A percentile compares a stretch with the other conserved stretches of the same genome.
These are phyloP conservation scores for Hylomyscus alleni DNA, from an alignment of 2,797 vertebrate species.

Conservation along the genomic window DNA sequence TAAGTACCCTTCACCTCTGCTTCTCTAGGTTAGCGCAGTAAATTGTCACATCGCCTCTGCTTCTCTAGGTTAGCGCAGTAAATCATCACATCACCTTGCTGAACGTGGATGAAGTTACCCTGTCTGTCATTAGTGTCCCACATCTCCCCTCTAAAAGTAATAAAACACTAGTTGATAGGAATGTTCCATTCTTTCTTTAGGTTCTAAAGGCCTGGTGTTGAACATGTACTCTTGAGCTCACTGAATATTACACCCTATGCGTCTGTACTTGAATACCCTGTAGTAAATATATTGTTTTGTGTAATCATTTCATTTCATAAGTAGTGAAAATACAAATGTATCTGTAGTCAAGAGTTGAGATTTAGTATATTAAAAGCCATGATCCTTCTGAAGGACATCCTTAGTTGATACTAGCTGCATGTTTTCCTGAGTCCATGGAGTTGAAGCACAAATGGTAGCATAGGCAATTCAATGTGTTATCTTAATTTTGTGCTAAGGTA, in stretches of 20 bases:
- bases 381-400: background rate
- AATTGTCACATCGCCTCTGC: background rate
- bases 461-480: accelerated
- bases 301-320: background rate
- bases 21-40: background rate
- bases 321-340: too few relatives aligned
- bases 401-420: background rate
- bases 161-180: background rate
- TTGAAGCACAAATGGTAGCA: background rate
- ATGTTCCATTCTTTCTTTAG: background rate
- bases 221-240: too few relatives aligned
- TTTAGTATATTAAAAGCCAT: background rate
- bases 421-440: background rate
- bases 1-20: background rate
- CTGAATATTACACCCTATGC: background rate
- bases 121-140: background rate
- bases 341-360: background rate
- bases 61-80: background rate
- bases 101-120: background rate
- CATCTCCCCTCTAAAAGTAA: background rate
- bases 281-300: background rate
- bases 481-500: background rate
- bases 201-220: too few relatives aligned
- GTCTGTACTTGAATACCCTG: background rate
- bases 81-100: background rate